A percentile compares a stretch with the other conserved stretches of the same genome.
Conservation (phyloP, 2,113 vertebrate species). For the Notothenia rossii region DNA sequence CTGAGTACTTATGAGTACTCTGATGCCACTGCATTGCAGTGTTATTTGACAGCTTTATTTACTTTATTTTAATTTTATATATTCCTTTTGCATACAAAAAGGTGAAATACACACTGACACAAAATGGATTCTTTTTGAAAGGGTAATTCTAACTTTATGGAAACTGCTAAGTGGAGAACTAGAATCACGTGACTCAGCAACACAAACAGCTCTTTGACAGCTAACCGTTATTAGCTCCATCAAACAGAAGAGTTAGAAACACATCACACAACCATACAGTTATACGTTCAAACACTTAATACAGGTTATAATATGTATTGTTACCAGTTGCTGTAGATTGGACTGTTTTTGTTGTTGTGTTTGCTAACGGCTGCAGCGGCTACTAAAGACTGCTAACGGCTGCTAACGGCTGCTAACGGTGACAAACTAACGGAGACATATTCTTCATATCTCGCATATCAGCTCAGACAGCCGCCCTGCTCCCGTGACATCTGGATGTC, state of each 20-base stretch:
- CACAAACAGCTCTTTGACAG: neutral
- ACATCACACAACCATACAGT: neutral
- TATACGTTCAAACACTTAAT: too few relatives aligned
- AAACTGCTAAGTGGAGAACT: neutral
- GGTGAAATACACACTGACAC: too few relatives aligned
- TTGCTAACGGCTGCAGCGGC: slow-evolving; percentile 2
- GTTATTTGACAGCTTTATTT: too few relatives aligned
- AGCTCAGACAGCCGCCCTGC: neutral
- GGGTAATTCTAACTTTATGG: too few relatives aligned
- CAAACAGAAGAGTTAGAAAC: neutral
- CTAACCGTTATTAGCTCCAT: neutral
- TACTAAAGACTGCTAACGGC: neutral
- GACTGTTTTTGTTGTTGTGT: neutral
- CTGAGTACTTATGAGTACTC: too few relatives aligned
- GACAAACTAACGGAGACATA: neutral
- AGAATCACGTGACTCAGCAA: slow-evolving; percentile 32
- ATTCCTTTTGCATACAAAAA: too few relatives aligned
- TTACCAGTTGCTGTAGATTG: slow-evolving; percentile 5
- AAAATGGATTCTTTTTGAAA: too few relatives aligned
- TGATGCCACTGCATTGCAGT: too few relatives aligned
- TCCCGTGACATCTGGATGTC: neutral
- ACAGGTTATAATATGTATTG: rapidly evolving
- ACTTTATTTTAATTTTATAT: too few relatives aligned
- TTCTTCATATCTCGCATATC: neutral
- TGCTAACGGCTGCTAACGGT: neutral